These are phyloP conservation scores for Tetramorium parvispinum DNA, from an alignment of 1,140 invertebrate genomes.

Conservation along the genomic window DNA sequence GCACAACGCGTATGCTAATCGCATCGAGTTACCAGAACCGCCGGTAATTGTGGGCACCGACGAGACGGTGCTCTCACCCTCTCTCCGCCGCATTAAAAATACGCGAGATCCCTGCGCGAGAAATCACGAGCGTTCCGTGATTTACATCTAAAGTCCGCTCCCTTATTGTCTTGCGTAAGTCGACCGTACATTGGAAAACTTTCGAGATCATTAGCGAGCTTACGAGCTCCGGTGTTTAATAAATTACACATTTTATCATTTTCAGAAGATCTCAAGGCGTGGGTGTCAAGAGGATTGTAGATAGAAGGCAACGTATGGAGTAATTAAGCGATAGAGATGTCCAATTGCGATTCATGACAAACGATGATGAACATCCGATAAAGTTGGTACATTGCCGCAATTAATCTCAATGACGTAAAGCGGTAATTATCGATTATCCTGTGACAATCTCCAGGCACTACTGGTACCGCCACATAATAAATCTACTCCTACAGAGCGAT, in stretches of 20 bases:
- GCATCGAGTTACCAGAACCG: conserved; percentile 42
- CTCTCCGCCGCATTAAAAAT: background rate
- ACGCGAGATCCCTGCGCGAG: background rate
- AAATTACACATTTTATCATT: background rate
- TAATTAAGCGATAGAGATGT: conserved; percentile 3
- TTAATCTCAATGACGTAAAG: conserved; percentile 37
- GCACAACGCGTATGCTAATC: conserved; percentile 78
- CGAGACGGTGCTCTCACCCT: conserved; percentile 15
- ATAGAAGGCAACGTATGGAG: background rate
- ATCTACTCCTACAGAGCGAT: conserved; percentile 50
- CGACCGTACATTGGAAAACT: background rate
- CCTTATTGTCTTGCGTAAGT: background rate
- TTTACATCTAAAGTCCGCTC: background rate
- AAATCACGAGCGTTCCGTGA: background rate
- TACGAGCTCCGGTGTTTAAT: background rate
- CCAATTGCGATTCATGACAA: conserved; percentile 18
- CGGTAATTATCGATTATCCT: conserved; percentile 61
- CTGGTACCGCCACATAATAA: conserved; percentile 29
- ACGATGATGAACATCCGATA: conserved; percentile 31
- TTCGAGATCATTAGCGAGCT: background rate
- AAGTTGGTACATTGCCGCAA: conserved; percentile 9
- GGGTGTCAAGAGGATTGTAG: background rate
- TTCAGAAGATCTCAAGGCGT: background rate
- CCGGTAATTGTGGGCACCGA: conserved; percentile 55
- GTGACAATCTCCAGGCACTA: conserved; percentile 39